Percentiles rank a stretch among this genome's conserved stretches.
phyloP scores from a whole-genome alignment of 2,888 invertebrate genomes.

The Noctua janthe region DNA sequence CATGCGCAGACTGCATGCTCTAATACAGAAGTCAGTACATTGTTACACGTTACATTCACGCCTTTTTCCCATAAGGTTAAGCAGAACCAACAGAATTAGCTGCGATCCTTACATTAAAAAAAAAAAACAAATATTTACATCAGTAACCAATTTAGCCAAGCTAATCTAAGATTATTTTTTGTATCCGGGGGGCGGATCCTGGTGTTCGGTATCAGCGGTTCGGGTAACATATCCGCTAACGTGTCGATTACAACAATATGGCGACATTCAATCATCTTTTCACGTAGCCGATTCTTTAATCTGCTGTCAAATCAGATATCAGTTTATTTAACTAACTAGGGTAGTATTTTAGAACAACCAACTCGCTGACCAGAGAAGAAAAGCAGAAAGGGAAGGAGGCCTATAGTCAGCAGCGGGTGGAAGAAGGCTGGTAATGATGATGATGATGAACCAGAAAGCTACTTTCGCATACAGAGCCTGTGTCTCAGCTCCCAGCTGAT shows the following conservation, averaged over 20 bases:
- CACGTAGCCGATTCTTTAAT: neutral
- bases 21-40: slow-evolving; percentile 72
- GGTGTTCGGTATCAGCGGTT: slow-evolving; percentile 3
- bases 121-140: neutral
- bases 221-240: neutral
- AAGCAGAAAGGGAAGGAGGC: neutral
- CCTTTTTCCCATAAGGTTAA: neutral
- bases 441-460: neutral
- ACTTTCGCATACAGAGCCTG: neutral
- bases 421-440: neutral
- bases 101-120: neutral
- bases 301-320: neutral
- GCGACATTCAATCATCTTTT: slow-evolving; percentile 6
- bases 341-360: neutral
- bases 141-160: neutral
- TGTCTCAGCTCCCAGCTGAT: neutral
- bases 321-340: neutral
- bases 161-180: neutral
- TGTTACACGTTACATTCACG: neutral
- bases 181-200: slow-evolving; percentile 27
- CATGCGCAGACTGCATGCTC: slow-evolving; percentile 74
- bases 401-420: neutral
- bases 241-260: neutral
- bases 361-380: neutral
- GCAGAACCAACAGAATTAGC: neutral